Percentiles rank a stretch among this genome's conserved stretches.
phyloP scores from a whole-genome alignment of 1,140 invertebrate genomes.

The Teleopsis dalmanni region DNA sequence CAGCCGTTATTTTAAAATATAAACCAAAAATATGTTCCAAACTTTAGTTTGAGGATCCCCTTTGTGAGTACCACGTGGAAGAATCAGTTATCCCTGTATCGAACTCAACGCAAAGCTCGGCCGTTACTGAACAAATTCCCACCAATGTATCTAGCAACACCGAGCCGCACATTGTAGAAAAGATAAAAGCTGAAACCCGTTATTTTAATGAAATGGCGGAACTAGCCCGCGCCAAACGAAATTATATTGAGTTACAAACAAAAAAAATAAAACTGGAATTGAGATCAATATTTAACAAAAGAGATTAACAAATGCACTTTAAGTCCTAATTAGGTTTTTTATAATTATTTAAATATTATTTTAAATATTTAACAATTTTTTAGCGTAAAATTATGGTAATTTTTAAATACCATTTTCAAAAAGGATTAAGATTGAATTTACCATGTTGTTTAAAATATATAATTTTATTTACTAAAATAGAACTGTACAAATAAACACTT shows the following conservation, averaged over 20 bases:
- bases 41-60: too few relatives aligned
- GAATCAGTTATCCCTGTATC: too few relatives aligned
- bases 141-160: not conserved
- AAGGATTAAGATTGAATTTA: too few relatives aligned
- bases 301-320: not conserved
- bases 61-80: too few relatives aligned
- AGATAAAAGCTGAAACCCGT: conserved; percentile 36
- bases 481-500: not conserved
- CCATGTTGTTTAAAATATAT: not conserved
- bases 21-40: too few relatives aligned
- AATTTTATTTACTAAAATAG: not conserved
- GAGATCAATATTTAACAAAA: not conserved
- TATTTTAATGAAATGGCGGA: conserved; percentile 41
- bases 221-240: conserved; percentile 29
- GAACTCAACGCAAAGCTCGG: too few relatives aligned
- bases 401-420: too few relatives aligned
- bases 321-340: not conserved
- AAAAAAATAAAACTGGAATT: conserved; percentile 28
- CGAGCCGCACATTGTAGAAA: conserved; percentile 18
- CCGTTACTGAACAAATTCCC: too few relatives aligned
- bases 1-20: too few relatives aligned
- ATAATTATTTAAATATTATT: not conserved
- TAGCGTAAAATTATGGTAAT: too few relatives aligned
- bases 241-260: conserved; percentile 31
- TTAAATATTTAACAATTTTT: too few relatives aligned